Evolutionary conservation across 2,888 invertebrate genomes (phyloP).

Genomic region (Girardia tigrina): DNA sequence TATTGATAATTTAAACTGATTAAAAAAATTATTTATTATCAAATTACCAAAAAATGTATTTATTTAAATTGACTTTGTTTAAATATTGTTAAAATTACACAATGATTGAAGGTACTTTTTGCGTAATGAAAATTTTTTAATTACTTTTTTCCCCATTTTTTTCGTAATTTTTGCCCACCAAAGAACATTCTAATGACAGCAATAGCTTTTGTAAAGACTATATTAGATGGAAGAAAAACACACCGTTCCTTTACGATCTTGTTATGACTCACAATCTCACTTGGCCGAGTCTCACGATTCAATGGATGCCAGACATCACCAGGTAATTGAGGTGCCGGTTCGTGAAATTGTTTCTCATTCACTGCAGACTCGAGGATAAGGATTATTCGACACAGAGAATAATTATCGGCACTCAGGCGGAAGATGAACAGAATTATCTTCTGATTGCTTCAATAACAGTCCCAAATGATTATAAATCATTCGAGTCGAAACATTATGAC

Average conservation of each 20-base stretch:
- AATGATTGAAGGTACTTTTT: neutral
- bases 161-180: no score
- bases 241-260: neutral
- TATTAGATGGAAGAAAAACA: neutral
- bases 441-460: neutral
- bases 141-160: no score
- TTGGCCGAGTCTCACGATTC: neutral
- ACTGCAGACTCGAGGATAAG: neutral
- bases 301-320: neutral
- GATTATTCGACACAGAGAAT: neutral
- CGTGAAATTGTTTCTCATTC: no score
- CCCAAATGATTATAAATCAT: neutral
- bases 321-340: neutral
- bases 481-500: neutral
- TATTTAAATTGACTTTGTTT: no score
- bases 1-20: no score
- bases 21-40: no score
- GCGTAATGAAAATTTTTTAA: no score
- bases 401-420: neutral
- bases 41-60: no score
- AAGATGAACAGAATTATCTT: neutral
- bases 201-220: neutral
- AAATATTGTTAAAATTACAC: neutral
- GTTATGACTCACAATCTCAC: neutral
- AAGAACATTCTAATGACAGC: neutral